Conservation (phyloP, 1,140 invertebrate genomes). For the Zeugodacus cucurbitae region DNA sequence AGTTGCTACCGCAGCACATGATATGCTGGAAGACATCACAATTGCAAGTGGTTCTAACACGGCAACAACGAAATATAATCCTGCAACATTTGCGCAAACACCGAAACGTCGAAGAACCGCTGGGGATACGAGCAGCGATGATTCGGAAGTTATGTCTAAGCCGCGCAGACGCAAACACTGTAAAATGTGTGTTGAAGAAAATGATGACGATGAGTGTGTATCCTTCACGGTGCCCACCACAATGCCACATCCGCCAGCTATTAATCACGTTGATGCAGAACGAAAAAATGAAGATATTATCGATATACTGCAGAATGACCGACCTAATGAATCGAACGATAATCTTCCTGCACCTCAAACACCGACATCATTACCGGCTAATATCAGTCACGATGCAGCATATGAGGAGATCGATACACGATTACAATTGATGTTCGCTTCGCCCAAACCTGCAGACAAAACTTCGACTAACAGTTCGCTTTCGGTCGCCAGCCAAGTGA, state of each 20-base stretch:
- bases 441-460: constrained; percentile 19
- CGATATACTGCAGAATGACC: background rate
- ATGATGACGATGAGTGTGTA: background rate
- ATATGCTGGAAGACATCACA: background rate
- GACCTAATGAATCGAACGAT: background rate
- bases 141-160: background rate
- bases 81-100: too few relatives aligned
- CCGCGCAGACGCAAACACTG: background rate
- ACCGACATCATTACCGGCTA: background rate
- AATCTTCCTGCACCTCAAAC: background rate
- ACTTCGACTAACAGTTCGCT: background rate
- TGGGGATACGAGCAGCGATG: background rate
- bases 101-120: background rate
- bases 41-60: background rate
- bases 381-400: constrained; percentile 35
- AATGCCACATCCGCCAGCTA: background rate
- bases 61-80: background rate
- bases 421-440: constrained; percentile 41
- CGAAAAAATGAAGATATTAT: background rate
- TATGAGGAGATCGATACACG: constrained; percentile 43
- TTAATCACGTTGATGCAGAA: background rate
- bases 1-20: background rate
- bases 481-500: background rate
- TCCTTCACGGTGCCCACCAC: background rate
- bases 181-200: background rate